Evolutionary conservation across 2,797 vertebrate genomes (phyloP), one percentile per base, ranked within the genome.

Genomic region (Erethizon dorsatum): DNA sequence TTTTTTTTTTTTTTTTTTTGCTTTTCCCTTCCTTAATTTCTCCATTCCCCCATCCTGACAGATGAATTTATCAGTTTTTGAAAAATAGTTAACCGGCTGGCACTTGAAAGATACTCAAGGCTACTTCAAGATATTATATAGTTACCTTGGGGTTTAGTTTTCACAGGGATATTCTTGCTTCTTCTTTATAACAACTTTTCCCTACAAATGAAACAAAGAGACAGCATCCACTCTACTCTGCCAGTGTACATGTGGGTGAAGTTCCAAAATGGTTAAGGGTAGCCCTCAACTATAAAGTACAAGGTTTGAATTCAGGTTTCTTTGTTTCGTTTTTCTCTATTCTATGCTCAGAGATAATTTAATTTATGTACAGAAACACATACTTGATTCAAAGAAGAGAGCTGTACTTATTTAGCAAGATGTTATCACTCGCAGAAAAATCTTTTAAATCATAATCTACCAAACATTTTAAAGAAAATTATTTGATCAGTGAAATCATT

Each of bases 381-480:
- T 0, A 15, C 50, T 95, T 90, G 52, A 9, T 65, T 86, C 88
- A 56, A 28, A 65, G 9, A 83, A 91, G 83, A 79, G 41, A 90
- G 33, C 37, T 9, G 37, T 47, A 24, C 54, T 28, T 91, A 86
- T 69, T 67, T 80, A 75, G 56, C 88, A 50, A 45, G 26, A 65
- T 91, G 61, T 15, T 82, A 67, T 92, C 95, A 96, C 97, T 97
- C 89, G 95, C 61, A 95, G 82, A 83, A 94, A 57, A 22, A 45
- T 95, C 56, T 57, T 92, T 84, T 61, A 96, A 97, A 95, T 41
- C 37, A 90, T 31, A 88, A 90, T 50, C 56, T 13, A 84, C 24
- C 63, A 95, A 47, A 4, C 31, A 63, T 73, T 94, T 96, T 45
- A 50, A 91, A 28, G 63, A 67, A 50, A 50, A n/a, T 95, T 92